phyloP scores from a whole-genome alignment of 2,888 invertebrate genomes.

The Patella caerulea region DNA sequence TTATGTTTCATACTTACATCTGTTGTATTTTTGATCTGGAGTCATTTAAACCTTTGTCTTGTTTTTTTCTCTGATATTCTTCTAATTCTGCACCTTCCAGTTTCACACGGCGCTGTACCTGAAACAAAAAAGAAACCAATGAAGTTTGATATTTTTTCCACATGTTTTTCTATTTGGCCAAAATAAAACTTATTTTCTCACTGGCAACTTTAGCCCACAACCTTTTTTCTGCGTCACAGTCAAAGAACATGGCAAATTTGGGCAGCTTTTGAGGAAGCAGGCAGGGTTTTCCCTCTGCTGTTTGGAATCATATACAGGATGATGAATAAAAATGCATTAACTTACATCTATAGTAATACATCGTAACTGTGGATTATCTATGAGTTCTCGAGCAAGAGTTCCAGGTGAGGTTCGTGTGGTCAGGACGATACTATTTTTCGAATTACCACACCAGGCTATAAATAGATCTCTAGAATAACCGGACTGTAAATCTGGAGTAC shows the following conservation, averaged over 20 bases:
- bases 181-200: too few species aligned
- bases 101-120: slow-evolving; percentile 73
- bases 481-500: slow-evolving; percentile 93
- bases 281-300: too few species aligned
- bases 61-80: slow-evolving; percentile 72
- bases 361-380: slow-evolving; percentile 72
- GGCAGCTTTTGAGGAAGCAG: too few species aligned
- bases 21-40: slow-evolving; percentile 47
- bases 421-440: slow-evolving; percentile 93
- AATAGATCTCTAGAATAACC: slow-evolving; percentile 96
- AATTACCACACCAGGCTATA: slow-evolving; percentile 91
- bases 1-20: slow-evolving; percentile 38
- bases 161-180: too few species aligned
- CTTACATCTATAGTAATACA: slow-evolving; percentile 71
- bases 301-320: not conserved
- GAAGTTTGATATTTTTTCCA: too few species aligned
- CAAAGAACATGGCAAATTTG: too few species aligned
- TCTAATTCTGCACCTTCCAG: slow-evolving; percentile 76
- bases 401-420: slow-evolving; percentile 81
- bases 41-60: slow-evolving; percentile 71
- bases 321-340: not conserved
- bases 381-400: slow-evolving; percentile 74
- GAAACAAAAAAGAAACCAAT: slow-evolving; percentile 17
- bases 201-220: too few species aligned
- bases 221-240: too few species aligned